Percentiles rank a stretch among this genome's conserved stretches.
Conservation (phyloP, 92 coral and sea anemone genomes). For the Montipora capitata region DNA sequence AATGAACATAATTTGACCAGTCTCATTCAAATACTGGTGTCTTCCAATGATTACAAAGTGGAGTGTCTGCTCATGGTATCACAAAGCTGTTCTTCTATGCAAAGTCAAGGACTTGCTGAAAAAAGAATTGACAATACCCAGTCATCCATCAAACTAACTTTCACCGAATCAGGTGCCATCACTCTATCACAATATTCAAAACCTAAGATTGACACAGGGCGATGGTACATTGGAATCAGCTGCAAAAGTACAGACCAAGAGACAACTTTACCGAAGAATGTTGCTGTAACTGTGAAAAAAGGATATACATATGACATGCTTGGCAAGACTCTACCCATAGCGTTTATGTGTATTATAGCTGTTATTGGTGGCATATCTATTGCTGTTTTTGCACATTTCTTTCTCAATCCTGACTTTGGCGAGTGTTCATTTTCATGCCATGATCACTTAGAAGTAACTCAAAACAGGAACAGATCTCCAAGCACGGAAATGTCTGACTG, state of each 20-base stretch:
- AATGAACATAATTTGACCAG: conserved; percentile 61
- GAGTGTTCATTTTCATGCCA: conserved; percentile 39
- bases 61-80: conserved; percentile 86
- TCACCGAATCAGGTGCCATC: conserved; percentile 87
- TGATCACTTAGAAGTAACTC: conserved; percentile 5
- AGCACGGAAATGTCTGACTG: conserved; percentile 53
- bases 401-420: conserved; percentile 95
- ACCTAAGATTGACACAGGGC: conserved; percentile 86
- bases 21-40: conserved; percentile 80
- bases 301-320: conserved; percentile 69
- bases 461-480: conserved; percentile 20
- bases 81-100: conserved; percentile 77
- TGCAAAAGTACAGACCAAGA: conserved; percentile 43
- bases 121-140: conserved; percentile 35
- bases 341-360: conserved; percentile 78
- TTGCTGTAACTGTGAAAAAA: conserved; percentile 67
- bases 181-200: conserved; percentile 90
- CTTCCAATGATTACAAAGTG: conserved; percentile 71
- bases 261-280: conserved; percentile 48
- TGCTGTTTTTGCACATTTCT: conserved; percentile 90
- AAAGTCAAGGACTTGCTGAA: conserved; percentile 60
- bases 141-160: conserved; percentile 72
- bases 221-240: conserved; percentile 94
- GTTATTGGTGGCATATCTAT: conserved; percentile 82
- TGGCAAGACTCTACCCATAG: conserved; percentile 81